Conservation (phyloP, 2,113 vertebrate species). For the Lathamus discolor region DNA sequence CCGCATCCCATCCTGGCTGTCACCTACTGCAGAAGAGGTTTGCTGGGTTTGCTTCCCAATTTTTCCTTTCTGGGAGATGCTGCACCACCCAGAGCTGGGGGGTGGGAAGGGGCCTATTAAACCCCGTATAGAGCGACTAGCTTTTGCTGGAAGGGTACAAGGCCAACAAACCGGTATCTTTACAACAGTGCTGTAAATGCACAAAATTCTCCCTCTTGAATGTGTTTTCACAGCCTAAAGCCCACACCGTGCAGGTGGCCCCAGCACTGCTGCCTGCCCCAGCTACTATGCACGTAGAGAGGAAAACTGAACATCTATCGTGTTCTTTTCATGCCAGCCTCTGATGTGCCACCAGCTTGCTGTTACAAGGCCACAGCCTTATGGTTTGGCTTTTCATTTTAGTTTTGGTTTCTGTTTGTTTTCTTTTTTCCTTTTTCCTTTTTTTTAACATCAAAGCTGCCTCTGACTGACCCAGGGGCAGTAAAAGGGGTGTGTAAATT, state of each 20-base stretch:
- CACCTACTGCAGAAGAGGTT: background rate
- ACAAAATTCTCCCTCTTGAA: background rate
- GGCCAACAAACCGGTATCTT: background rate
- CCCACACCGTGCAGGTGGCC: background rate
- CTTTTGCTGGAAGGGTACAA: background rate
- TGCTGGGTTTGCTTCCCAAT: background rate
- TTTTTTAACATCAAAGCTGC: background rate
- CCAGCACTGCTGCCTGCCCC: background rate
- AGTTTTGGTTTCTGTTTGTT: background rate
- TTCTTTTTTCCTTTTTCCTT: background rate
- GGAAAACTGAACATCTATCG: fast-evolving
- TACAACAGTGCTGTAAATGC: background rate
- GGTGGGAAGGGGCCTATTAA: background rate
- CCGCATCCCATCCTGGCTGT: fast-evolving
- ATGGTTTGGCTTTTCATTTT: background rate
- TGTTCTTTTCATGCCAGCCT: background rate
- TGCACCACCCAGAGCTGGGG: background rate
- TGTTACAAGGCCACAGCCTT: background rate
- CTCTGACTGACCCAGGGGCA: background rate
- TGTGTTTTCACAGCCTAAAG: background rate
- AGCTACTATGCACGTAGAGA: background rate
- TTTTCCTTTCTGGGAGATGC: background rate
- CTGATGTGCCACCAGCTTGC: background rate
- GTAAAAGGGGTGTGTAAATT: background rate
- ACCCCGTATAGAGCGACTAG: background rate